Conservation (phyloP, 2,113 vertebrate genomes). For the Sapajus apella region DNA sequence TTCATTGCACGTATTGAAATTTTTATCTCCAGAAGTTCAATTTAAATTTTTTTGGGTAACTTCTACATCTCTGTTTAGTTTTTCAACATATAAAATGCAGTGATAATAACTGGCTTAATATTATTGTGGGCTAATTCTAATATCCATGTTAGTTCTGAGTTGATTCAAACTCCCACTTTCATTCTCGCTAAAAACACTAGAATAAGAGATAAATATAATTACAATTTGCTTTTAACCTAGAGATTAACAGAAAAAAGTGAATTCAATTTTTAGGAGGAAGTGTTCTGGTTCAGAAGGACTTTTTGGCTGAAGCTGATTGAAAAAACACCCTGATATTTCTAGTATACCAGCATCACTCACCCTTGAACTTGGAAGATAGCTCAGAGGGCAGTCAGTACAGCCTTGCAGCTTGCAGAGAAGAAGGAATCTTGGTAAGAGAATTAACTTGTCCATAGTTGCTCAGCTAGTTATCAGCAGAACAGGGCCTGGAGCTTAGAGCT, state of each 20-base stretch:
- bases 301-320: background rate
- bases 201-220: background rate
- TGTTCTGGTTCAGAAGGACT: background rate
- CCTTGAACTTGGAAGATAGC: background rate
- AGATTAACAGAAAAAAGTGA: background rate
- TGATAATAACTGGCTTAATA: background rate
- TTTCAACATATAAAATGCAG: background rate
- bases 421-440: background rate
- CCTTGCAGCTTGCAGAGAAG: background rate
- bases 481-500: background rate
- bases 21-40: background rate
- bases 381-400: background rate
- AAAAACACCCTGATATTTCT: background rate
- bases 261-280: background rate
- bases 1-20: background rate
- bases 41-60: background rate
- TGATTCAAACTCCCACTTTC: background rate
- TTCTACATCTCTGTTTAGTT: conserved; percentile 6
- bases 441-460: background rate
- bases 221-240: background rate
- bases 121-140: background rate
- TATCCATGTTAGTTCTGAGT: background rate
- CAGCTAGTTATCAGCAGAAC: background rate
- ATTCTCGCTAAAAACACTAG: background rate
- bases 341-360: background rate